Base-by-base conservation (phyloP, 2,797 vertebrate species). In the Meriones psammophilus region DNA sequence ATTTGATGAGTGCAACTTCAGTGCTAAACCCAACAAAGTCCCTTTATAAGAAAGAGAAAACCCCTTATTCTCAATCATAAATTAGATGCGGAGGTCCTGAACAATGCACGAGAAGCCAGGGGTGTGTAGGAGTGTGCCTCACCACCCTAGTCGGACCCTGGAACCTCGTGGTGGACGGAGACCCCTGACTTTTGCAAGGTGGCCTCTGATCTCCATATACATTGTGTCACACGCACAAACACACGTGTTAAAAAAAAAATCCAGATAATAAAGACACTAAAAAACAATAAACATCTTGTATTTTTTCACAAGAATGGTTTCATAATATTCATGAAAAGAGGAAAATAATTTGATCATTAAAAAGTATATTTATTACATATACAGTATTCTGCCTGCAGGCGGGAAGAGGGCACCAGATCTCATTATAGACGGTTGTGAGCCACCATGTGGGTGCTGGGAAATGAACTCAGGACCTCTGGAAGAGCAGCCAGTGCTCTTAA, bases 241-340 rank as follows among this genome's bases (percentile, higher is more conserved):
- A 39, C 1, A 28, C 26, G 73, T 28, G 33, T 56, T 86, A 69
- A 86, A 69, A 54, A 71, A 78, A 79, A n/a, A 30, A n/a, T 20
- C n/a, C 58, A 58, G 20, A 66, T 8, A 69, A 69, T 4, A 69
- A 64, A 88, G 10, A 64, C 0, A 39, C 22, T 92, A 87, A 7
- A 39, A 39, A 77, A n/a, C 46, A 93, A 88, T 8, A 58, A 58
- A 58, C 56, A 58, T 58, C 56, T 24, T 92, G 54, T 28, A 17
- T n/a, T 80, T 85, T 68, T 88, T 66, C 94, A 42, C 28, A 94
- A 91, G 42, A 46, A 26, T 88, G 42, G 85, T 80, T 96, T 92
- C 78, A 93, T 56, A 91, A 91, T 46, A 86, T 33, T 60, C 58
- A 71, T 8, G 66, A 66, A 95, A 95, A 33, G 64, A 92, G 56